These are phyloP conservation scores for Noturus placidus DNA, from an alignment of 2,113 vertebrate genomes.

Conservation along the genomic window DNA sequence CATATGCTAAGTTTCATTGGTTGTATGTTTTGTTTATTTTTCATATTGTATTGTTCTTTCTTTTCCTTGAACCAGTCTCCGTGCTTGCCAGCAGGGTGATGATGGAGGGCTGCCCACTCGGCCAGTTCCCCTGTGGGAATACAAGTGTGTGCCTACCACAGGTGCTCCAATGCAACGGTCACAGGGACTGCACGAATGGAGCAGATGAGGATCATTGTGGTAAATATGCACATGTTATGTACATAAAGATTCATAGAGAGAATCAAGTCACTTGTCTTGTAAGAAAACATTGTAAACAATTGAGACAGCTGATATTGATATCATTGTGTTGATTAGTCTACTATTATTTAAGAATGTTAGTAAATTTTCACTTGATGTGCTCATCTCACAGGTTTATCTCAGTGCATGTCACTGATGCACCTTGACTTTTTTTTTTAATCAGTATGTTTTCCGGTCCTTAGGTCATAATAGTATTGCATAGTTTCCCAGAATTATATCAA, in stretches of 20 bases:
- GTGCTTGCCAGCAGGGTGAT: slow-evolving; percentile 53
- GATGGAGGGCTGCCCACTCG: slow-evolving; percentile 68
- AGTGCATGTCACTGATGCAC: not conserved
- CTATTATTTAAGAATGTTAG: not conserved
- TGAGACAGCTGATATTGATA: not conserved
- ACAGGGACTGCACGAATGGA: slow-evolving; percentile 79
- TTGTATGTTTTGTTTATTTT: not conserved
- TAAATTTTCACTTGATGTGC: not conserved
- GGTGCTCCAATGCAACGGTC: slow-evolving; percentile 75
- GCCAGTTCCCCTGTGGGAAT: slow-evolving; percentile 82
- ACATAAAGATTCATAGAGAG: not conserved
- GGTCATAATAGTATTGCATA: not conserved
- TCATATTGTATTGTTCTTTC: not conserved
- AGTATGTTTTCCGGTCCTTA: not conserved
- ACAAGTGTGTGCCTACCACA: slow-evolving; percentile 71
- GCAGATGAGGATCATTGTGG: slow-evolving; percentile 76
- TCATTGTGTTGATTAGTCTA: not conserved
- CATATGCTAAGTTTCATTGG: not conserved
- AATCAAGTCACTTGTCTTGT: not conserved
- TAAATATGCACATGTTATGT: slow-evolving; percentile 55
- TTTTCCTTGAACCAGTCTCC: slow-evolving; percentile 47
- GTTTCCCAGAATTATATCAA: not conserved
- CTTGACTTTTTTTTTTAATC: not conserved
- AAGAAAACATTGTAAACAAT: not conserved
- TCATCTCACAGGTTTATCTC: not conserved